Conservation (phyloP, 2,888 invertebrate genomes). For the Lasioglossum marginatum region DNA sequence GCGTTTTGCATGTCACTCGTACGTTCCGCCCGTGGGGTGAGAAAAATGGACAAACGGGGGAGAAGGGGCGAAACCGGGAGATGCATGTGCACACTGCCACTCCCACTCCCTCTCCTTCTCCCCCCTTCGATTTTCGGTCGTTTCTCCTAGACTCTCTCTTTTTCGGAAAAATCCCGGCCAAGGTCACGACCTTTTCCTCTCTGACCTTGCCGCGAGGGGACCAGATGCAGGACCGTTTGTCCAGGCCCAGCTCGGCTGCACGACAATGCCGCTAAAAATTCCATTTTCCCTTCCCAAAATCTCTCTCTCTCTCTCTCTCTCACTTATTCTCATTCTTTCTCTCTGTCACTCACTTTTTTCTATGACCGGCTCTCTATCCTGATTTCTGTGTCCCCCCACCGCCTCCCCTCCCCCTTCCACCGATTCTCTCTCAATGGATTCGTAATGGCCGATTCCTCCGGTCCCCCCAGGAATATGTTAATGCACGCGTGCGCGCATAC, state of each 20-base stretch:
- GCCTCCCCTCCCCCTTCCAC: not conserved
- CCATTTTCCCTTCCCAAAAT: constrained; percentile 74
- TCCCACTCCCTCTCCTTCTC: constrained; percentile 7
- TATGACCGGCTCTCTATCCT: constrained; percentile 46
- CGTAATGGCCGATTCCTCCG: constrained; percentile 79
- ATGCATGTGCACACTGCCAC: constrained; percentile 29
- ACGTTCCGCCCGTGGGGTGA: constrained; percentile 64
- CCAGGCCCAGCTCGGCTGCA: constrained; percentile 59
- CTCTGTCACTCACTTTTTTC: constrained; percentile 55
- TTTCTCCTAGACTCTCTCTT: constrained; percentile 72
- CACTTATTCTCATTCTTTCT: constrained; percentile 55
- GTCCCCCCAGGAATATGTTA: constrained; percentile 76
- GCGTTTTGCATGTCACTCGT: constrained; percentile 82
- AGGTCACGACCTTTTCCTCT: constrained; percentile 80
- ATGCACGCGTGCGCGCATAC: constrained; percentile 79
- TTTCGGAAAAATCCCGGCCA: constrained; percentile 80
- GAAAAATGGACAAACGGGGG: constrained; percentile 67
- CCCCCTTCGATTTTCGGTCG: constrained; percentile 26
- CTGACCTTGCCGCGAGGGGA: constrained; percentile 64
- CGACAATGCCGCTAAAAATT: constrained; percentile 78
- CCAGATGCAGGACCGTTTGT: constrained; percentile 74
- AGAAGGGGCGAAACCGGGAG: constrained; percentile 25
- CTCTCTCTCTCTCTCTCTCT: constrained; percentile 51
- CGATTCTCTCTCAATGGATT: constrained; percentile 62
- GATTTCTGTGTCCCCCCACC: constrained; percentile 38